Conservation (phyloP, 2,888 invertebrate species). For the Aspidiotus rigidus region DNA sequence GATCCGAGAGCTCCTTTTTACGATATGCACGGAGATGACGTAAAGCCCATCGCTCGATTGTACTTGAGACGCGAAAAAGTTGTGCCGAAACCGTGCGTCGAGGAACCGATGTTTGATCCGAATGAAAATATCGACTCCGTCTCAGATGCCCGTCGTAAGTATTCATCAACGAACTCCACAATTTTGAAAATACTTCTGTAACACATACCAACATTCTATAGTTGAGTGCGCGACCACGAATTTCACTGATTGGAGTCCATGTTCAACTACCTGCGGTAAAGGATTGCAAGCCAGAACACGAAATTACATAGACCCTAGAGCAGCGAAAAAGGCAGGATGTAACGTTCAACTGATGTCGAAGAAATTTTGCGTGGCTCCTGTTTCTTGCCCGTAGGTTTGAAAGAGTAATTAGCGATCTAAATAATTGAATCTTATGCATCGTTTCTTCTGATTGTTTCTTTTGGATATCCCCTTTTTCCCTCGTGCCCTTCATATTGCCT, state of each 20-base stretch:
- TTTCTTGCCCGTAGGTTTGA: slow-evolving; percentile 51
- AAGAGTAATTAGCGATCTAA: background rate
- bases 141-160: slow-evolving; percentile 58
- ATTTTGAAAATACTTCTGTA: background rate
- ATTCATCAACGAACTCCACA: background rate
- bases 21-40: slow-evolving; percentile 55
- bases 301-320: slow-evolving; percentile 58
- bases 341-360: slow-evolving; percentile 68
- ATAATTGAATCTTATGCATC: no score
- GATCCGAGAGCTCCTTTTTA: slow-evolving; percentile 90
- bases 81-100: slow-evolving; percentile 40
- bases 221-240: slow-evolving; percentile 71
- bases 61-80: slow-evolving; percentile 58
- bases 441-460: no score
- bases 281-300: slow-evolving; percentile 72
- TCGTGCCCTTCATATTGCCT: no score
- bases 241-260: slow-evolving; percentile 68
- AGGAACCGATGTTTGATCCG: slow-evolving; percentile 37
- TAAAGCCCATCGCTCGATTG: slow-evolving; percentile 77
- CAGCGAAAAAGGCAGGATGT: slow-evolving; percentile 61
- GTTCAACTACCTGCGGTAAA: slow-evolving; percentile 80
- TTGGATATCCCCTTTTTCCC: no score
- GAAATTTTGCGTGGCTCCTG: slow-evolving; percentile 77
- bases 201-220: slow-evolving; percentile 41
- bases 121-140: slow-evolving; percentile 53